phyloP scores from a whole-genome alignment of 2,888 invertebrate species.

The Actias luna region DNA sequence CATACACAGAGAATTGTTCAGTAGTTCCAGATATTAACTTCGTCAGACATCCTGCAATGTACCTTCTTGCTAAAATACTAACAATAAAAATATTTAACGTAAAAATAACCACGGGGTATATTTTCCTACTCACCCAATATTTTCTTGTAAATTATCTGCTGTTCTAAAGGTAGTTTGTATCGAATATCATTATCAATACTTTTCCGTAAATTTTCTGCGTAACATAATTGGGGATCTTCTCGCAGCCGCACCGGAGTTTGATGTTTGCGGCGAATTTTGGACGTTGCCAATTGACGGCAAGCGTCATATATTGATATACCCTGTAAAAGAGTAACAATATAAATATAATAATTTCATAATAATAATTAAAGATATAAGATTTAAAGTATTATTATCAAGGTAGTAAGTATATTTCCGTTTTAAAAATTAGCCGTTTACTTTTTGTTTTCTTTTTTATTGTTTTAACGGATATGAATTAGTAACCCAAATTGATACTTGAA shows the following conservation, averaged over 20 bases:
- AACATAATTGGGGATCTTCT: conserved; percentile 86
- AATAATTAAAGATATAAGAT: neutral
- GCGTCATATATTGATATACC: conserved; percentile 57
- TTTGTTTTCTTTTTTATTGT: too few relatives aligned
- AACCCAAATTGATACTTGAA: too few relatives aligned
- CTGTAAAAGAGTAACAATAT: conserved; percentile 34
- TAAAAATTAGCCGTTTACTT: too few relatives aligned
- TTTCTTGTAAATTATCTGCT: conserved; percentile 81
- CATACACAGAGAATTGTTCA: too few relatives aligned
- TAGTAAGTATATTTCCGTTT: too few relatives aligned
- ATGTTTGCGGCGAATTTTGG: conserved; percentile 62
- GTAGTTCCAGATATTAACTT: too few relatives aligned
- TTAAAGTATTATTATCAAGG: too few relatives aligned
- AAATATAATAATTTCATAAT: neutral
- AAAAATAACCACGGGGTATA: neutral
- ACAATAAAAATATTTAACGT: too few relatives aligned
- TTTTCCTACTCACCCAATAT: conserved; percentile 76
- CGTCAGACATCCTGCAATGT: too few relatives aligned
- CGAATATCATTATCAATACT: conserved; percentile 87
- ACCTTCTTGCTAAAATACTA: too few relatives aligned
- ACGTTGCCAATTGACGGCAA: conserved; percentile 53
- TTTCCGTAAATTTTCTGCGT: conserved; percentile 82
- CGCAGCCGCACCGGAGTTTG: conserved; percentile 80
- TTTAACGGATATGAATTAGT: too few relatives aligned
- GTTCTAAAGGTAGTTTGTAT: conserved; percentile 81